phyloP scores from a whole-genome alignment of 2,113 vertebrate species.

The Mesembrinibis cayennensis region DNA sequence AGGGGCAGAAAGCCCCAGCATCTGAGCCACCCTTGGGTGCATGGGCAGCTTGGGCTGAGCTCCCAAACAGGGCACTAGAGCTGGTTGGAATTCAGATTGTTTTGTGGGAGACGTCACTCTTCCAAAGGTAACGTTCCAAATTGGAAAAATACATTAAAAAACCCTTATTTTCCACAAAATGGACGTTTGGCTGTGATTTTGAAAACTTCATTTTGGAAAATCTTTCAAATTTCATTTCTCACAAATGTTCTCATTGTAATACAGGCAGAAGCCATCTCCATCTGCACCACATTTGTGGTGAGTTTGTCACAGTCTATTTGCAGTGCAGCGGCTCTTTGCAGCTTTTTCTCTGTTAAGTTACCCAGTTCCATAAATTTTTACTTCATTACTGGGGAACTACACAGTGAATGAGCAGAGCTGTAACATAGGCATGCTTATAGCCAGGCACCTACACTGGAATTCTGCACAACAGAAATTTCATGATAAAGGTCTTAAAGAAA shows the following conservation, averaged over 20 bases:
- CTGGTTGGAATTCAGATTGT: background rate
- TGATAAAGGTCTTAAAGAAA: background rate
- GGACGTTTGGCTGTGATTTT: background rate
- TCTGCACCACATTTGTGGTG: background rate
- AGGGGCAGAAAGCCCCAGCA: background rate
- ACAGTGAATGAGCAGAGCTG: background rate
- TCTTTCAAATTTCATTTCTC: background rate
- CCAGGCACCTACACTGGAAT: background rate
- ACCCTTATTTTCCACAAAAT: background rate
- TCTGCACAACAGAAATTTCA: background rate
- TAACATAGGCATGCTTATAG: background rate
- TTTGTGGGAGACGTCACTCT: background rate
- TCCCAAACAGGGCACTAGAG: background rate
- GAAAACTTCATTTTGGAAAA: background rate
- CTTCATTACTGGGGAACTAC: background rate
- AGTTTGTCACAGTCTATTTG: background rate
- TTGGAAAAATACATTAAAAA: background rate
- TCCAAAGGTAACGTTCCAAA: background rate
- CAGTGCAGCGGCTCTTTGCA: background rate
- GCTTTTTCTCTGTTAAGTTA: background rate
- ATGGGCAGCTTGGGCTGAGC: background rate
- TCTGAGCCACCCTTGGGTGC: background rate
- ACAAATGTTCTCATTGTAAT: background rate
- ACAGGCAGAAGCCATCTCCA: background rate
- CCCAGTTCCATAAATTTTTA: background rate